A percentile compares a stretch with the other conserved stretches of the same genome.
Conservation (phyloP, 2,113 vertebrate species). For the Myiozetetes cayanensis region DNA sequence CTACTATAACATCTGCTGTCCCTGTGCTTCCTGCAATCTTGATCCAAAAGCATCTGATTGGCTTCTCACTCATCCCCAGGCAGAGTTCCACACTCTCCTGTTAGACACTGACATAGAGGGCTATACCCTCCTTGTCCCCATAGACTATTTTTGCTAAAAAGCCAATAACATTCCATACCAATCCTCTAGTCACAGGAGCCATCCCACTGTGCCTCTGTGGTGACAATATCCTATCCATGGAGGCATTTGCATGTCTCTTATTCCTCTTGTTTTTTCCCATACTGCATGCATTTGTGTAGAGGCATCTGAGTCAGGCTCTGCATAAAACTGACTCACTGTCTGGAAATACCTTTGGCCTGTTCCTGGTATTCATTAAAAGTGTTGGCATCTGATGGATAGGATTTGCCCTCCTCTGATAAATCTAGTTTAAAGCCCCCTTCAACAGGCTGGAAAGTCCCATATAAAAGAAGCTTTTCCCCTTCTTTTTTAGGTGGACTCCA, state of each 20-base stretch:
- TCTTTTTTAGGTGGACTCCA: neutral
- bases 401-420: neutral
- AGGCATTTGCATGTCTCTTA: too few species aligned
- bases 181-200: neutral
- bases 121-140: neutral
- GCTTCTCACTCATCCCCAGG: neutral
- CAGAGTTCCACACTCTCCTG: neutral
- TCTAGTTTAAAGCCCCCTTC: neutral
- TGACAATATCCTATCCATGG: neutral
- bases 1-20: neutral
- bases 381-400: neutral
- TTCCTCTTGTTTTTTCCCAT: neutral
- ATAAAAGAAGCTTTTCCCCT: neutral
- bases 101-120: neutral
- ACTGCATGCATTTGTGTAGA: rapidly evolving
- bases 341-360: neutral
- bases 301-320: neutral
- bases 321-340: too few species aligned
- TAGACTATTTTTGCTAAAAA: neutral
- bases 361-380: neutral
- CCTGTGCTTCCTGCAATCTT: neutral
- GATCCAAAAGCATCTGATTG: neutral
- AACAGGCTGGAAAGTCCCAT: neutral
- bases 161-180: too few species aligned
- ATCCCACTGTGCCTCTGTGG: neutral